Evolutionary conservation across 1,140 invertebrate genomes (phyloP).

Genomic region (Brachionus plicatilis): DNA sequence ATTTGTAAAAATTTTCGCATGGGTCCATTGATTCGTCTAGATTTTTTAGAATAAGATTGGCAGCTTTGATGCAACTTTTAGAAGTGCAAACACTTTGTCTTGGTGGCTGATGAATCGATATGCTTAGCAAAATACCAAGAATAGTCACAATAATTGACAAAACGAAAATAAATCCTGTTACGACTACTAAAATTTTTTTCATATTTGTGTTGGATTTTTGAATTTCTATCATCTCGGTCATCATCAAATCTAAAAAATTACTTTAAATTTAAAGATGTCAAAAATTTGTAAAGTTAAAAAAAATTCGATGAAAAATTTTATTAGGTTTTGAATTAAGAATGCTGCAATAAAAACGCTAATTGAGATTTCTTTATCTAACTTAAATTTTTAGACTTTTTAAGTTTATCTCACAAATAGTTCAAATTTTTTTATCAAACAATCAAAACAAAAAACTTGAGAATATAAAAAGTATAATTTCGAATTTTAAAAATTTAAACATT

Average conservation of each 20-base stretch:
- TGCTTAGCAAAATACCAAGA: not conserved
- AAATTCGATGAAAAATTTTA: not conserved
- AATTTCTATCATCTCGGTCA: conserved; percentile 1
- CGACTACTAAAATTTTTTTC: not conserved
- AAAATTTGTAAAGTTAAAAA: not conserved
- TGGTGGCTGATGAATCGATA: not conserved
- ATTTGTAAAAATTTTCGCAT: conserved; percentile 37
- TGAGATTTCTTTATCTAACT: not conserved
- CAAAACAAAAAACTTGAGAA: not conserved
- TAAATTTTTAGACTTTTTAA: not conserved
- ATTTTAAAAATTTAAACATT: too few species aligned
- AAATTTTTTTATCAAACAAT: not conserved
- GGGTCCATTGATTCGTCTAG: conserved; percentile 12
- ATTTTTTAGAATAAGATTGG: conserved; percentile 21
- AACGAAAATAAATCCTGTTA: not conserved
- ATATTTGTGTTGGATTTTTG: not conserved
- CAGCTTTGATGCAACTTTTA: conserved; percentile 23
- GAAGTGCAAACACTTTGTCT: not conserved
- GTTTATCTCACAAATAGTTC: not conserved
- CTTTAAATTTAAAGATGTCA: not conserved
- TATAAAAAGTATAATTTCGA: not conserved
- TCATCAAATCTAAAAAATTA: not conserved
- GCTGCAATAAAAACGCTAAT: not conserved
- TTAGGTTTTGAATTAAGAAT: too few species aligned
- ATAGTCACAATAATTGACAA: not conserved